Evolutionary conservation across 2,797 vertebrate species (phyloP), one percentile per base, ranked within the genome.

Genomic region (Chaunax sp.): DNA sequence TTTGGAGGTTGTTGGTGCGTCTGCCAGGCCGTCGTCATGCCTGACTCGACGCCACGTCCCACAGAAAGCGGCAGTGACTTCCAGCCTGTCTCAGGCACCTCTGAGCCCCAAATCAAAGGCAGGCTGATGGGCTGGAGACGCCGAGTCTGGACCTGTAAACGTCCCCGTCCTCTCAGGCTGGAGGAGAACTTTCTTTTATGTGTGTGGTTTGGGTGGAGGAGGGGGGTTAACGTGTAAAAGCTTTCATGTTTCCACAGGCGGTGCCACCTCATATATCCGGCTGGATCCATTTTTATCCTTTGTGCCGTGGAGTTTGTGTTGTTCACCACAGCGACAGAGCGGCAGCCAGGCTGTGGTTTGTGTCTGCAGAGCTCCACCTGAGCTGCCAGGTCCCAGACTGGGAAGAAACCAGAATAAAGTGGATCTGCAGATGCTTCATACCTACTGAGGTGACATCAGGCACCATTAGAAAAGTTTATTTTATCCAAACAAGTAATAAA

Each of bases 231-330:
- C 94, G 92, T 96, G 94, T 94, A 95, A 96, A 95, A 90, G 91
- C 94, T 92, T 92, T 96, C 93, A 95, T 96, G 95, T 96, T 94
- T 95, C 94, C 95, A 95, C 95, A 96, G 96, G 96, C 95, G 93
- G 94, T 94, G 94, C 95, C 95, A 94, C 95, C 95, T 95, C 94
- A 94, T 93, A 76, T 76, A 81, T 87, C 84, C 71, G 72, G 71
- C 81, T 80, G 66, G 67, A 67, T 87, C 84, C 80, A 77, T 89
- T 90, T 88, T 87, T 85, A 86, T 83, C 86, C 82, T 87, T 83
- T 87, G 82, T 87, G 72, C 95, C 94, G 92, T 23, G n/a, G 46
- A 65, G 58, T 38, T 68, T 59, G 77, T 75, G 50, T 60, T 65
- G 66, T 72, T 64, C 61, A 70, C 84, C 86, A 61, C 94, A 74